Base-by-base conservation (phyloP, 2,797 vertebrate genomes). In the Holocentrus rufus region DNA sequence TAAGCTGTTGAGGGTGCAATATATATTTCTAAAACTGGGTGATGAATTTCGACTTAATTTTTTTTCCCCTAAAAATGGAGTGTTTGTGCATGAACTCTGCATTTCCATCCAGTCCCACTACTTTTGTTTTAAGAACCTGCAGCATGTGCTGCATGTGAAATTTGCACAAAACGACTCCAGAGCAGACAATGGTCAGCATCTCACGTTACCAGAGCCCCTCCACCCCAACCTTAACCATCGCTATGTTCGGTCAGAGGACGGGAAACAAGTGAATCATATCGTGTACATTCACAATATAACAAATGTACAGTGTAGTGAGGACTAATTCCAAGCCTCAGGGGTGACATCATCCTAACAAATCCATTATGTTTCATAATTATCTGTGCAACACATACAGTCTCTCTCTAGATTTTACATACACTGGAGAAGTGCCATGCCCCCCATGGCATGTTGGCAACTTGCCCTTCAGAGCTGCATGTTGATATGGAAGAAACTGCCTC, bases 361-460 rank as follows among this genome's bases (percentile, higher is more conserved):
- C 74, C 67, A 74, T 76, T 79, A 81, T 68, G 63, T 36, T 65
- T 63, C 39, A 47, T 63, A 18, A 65, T 76, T 73, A 65, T 80
- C 22, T 60, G 49, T 66, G 58, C 74, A 66, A 69, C 66, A 76
- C 69, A 36, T 52, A 64, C 57, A 46, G 55, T 60, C 72, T 52
- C 17, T 36, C 23, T 36, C 39, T 42, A 13, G 39, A 39, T 57
- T 56, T 27, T 44, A 56, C 39, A 17, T 39, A 53, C 31, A 30
- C 65, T 59, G 58, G n/a, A 53, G 11, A 15, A 7, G 57, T 31
- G 49, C 34, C 57, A 54, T 42, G 22, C 4, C 49, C 58, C 42
- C 17, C 25, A 27, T 62, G 59, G 59, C n/a, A 47, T 30, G 23
- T 3, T 47, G 42, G 42, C 42, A 18, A 5, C 59, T 23, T 34